Evolutionary conservation across 1,140 invertebrate genomes (phyloP).

Genomic region (Maconellicoccus hirsutus): DNA sequence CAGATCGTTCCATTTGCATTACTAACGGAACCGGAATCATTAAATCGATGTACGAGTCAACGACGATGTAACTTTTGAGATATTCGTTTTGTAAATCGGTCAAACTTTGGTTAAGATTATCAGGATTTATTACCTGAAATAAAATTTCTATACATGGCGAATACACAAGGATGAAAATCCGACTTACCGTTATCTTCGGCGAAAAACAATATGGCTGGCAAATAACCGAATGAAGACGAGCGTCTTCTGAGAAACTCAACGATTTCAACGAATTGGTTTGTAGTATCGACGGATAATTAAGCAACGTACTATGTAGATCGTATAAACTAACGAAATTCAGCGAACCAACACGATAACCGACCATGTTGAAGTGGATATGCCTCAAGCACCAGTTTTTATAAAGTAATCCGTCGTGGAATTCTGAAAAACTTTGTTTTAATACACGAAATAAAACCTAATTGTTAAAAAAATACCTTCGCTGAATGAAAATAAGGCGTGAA

Average conservation of each 20-base stretch:
- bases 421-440: no score
- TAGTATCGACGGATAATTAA: not conserved
- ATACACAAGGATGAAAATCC: not conserved
- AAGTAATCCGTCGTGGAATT: not conserved
- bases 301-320: not conserved
- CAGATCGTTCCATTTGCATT: not conserved
- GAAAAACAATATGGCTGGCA: not conserved
- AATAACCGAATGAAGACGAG: not conserved
- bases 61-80: not conserved
- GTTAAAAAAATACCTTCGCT: not conserved
- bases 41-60: not conserved
- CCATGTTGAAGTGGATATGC: not conserved
- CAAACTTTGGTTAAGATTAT: not conserved
- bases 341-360: not conserved
- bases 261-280: not conserved
- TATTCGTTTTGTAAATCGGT: not conserved
- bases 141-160: not conserved
- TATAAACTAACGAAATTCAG: not conserved
- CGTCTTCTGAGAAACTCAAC: not conserved
- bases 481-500: not conserved
- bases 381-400: not conserved
- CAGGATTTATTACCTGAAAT: not conserved
- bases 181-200: not conserved
- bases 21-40: not conserved
- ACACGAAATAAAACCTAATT: no score